Evolutionary conservation across 2,113 vertebrate genomes (phyloP).

Genomic region (Callaeas wilsoni): DNA sequence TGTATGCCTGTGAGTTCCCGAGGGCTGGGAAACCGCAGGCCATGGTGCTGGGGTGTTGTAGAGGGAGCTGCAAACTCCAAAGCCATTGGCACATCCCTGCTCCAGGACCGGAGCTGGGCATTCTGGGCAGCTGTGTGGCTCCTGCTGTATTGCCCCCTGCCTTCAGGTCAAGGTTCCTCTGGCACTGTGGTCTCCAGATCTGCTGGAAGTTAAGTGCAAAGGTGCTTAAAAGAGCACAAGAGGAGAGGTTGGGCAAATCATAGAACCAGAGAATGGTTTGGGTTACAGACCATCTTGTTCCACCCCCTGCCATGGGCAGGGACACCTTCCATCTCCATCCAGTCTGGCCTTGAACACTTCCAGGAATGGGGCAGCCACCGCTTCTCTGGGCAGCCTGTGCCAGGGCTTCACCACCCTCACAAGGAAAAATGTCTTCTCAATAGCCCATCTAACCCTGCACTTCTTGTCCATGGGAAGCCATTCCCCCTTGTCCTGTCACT

Average conservation of each 20-base stretch:
- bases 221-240: neutral
- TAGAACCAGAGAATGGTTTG: neutral
- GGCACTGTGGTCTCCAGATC: accelerated
- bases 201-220: neutral
- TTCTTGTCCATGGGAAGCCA: neutral
- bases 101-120: accelerated
- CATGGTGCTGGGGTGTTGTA: neutral
- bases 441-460: neutral
- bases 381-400: neutral
- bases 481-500: neutral
- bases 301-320: neutral
- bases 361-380: neutral
- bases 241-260: no score
- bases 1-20: neutral
- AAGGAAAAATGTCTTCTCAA: neutral
- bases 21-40: neutral
- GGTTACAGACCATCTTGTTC: neutral
- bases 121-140: neutral
- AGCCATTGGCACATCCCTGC: neutral
- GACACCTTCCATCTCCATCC: neutral
- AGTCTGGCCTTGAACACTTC: neutral
- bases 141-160: neutral
- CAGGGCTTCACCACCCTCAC: neutral
- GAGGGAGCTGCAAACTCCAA: neutral
- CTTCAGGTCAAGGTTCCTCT: no score